Percentiles rank a stretch among this genome's conserved stretches.
Conservation (phyloP, 1,140 invertebrate species). For the Marisa cornuarietis region DNA sequence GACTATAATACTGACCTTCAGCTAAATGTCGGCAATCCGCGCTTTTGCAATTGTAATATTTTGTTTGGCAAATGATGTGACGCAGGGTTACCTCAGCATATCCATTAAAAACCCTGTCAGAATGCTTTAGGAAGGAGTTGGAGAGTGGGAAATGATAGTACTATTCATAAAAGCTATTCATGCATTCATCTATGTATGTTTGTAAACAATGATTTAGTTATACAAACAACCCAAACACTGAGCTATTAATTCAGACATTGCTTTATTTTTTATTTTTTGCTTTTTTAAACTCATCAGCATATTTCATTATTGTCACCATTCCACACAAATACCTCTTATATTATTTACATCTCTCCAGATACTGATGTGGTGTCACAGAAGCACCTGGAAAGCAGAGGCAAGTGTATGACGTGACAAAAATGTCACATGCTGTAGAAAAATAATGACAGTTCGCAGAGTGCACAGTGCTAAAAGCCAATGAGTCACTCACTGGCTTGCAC, state of each 20-base stretch:
- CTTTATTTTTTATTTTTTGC: slow-evolving; percentile 18
- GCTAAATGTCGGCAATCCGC: no score
- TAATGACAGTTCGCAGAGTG: slow-evolving; percentile 25
- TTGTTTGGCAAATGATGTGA: no score
- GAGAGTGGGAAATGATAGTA: no score
- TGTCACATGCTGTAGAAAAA: slow-evolving; percentile 29
- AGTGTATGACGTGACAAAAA: slow-evolving; percentile 7
- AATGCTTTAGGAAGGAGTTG: no score
- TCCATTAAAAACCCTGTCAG: no score
- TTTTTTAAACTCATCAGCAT: slow-evolving; percentile 9
- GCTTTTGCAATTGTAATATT: no score
- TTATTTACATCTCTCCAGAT: slow-evolving; percentile 22
- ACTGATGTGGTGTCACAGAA: neutral
- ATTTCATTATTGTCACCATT: slow-evolving; percentile 17
- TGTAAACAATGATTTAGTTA: neutral
- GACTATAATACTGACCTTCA: no score
- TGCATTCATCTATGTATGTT: no score
- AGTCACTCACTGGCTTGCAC: slow-evolving; percentile 22
- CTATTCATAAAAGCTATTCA: no score
- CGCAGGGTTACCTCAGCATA: no score
- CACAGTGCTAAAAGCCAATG: slow-evolving; percentile 20
- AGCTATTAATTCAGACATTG: neutral
- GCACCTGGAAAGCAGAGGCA: slow-evolving; percentile 14
- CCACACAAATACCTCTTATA: slow-evolving; percentile 15
- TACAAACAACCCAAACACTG: neutral